Conservation (phyloP, 92 coral and sea anemone genomes). For the Palythoa grandis region DNA sequence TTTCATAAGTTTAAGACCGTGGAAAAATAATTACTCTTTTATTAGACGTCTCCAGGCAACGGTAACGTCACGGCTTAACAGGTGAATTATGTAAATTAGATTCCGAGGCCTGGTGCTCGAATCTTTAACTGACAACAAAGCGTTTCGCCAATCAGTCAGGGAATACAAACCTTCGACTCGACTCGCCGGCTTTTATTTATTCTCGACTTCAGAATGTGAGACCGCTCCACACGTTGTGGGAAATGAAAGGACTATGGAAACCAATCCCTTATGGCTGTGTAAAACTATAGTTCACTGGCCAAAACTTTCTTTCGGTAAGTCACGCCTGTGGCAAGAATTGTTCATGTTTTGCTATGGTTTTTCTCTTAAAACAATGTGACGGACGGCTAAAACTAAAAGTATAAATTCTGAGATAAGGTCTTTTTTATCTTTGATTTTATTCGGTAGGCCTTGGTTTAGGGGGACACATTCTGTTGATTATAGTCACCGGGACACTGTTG, state of each 20-base stretch:
- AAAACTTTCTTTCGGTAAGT: constrained; percentile 76
- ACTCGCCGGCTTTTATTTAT: not conserved
- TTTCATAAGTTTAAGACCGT: not conserved
- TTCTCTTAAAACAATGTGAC: not conserved
- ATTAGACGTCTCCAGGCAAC: constrained; percentile 25
- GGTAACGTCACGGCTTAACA: constrained; percentile 20
- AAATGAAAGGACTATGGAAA: constrained; percentile 11
- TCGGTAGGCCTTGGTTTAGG: constrained; percentile 75
- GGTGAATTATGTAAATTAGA: constrained; percentile 41
- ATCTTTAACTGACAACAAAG: not conserved
- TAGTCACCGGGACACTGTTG: constrained; percentile 75
- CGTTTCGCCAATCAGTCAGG: not conserved
- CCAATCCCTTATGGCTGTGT: constrained; percentile 53
- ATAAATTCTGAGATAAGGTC: not conserved
- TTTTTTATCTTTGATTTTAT: not conserved
- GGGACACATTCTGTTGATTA: constrained; percentile 72
- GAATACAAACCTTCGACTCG: not conserved
- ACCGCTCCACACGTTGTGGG: not conserved
- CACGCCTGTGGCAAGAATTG: not conserved
- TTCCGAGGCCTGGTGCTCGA: not conserved
- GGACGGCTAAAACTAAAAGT: not conserved
- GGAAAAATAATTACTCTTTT: not conserved
- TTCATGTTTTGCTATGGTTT: not conserved
- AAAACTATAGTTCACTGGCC: constrained; percentile 64
- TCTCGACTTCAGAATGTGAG: not conserved